phyloP scores from a whole-genome alignment of 2,888 invertebrate species.

The Spodoptera exigua region DNA sequence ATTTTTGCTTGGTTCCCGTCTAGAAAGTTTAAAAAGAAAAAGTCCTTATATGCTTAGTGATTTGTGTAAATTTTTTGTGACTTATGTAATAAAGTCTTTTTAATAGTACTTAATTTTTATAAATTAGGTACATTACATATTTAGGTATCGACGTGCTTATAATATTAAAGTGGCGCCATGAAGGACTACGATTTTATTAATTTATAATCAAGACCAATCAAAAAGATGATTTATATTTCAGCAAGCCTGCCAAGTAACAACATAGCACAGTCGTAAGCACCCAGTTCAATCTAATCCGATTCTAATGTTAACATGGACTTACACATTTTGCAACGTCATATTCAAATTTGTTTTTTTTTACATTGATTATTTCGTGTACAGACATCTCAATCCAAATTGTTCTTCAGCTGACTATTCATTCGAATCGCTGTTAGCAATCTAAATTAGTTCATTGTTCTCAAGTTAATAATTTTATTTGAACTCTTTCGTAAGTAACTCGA shows the following conservation, averaged over 20 bases:
- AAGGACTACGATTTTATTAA: too few species aligned
- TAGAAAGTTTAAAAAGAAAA: conserved; percentile 18
- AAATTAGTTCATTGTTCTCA: conserved; percentile 37
- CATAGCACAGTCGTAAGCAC: too few species aligned
- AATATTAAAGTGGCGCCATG: too few species aligned
- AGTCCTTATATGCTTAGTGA: background rate
- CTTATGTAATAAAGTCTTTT: background rate
- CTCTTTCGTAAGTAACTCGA: conserved; percentile 26
- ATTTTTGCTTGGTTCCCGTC: conserved; percentile 36
- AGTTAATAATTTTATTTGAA: conserved; percentile 31
- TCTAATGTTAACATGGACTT: too few species aligned
- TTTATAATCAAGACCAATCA: too few species aligned
- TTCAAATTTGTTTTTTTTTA: background rate
- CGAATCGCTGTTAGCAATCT: conserved; percentile 27
- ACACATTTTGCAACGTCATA: too few species aligned
- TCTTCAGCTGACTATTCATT: conserved; percentile 27
- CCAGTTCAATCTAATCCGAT: too few species aligned
- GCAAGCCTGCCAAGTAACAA: too few species aligned
- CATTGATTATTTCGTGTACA: conserved; percentile 8
- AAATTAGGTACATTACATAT: too few species aligned
- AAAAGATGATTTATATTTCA: too few species aligned
- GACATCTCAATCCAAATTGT: conserved; percentile 15
- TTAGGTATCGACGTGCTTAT: too few species aligned
- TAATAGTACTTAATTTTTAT: too few species aligned
- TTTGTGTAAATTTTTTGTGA: background rate